Conservation (phyloP, 2,888 invertebrate genomes). For the Drosophila neotestacea region DNA sequence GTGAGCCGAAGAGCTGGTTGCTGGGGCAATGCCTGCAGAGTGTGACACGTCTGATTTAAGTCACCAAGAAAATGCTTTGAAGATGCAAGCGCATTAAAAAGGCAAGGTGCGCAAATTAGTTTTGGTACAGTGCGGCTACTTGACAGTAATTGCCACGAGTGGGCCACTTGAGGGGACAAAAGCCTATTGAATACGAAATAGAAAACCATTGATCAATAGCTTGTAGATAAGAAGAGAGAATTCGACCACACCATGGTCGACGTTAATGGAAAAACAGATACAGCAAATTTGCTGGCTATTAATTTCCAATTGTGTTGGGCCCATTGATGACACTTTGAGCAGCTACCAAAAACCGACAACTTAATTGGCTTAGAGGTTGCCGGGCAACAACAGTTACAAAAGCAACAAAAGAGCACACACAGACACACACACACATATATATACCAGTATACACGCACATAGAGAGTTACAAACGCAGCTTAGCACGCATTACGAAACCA, state of each 20-base stretch:
- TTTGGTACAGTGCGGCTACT: conserved; percentile 19
- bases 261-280: conserved; percentile 45
- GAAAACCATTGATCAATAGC: conserved; percentile 31
- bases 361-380: conserved; percentile 71
- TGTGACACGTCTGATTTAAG: conserved; percentile 51
- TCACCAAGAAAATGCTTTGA: conserved; percentile 61
- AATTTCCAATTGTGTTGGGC: conserved; percentile 67
- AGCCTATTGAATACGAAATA: conserved; percentile 24
- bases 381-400: conserved; percentile 35
- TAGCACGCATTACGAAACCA: conserved; percentile 66
- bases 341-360: conserved; percentile 53
- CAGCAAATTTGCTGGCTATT: conserved; percentile 66
- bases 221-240: conserved; percentile 16
- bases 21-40: conserved; percentile 26
- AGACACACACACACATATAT: conserved; percentile 15
- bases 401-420: conserved; percentile 13
- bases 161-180: conserved; percentile 46
- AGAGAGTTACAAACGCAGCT: conserved; percentile 40
- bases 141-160: conserved; percentile 51
- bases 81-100: conserved; percentile 46
- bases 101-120: conserved; percentile 64
- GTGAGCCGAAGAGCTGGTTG: conserved; percentile 3
- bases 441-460: not conserved
- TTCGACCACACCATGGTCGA: conserved; percentile 21
- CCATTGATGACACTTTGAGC: conserved; percentile 77